These are phyloP conservation scores for Bostrychus sinensis DNA, from an alignment of 2,113 vertebrate species.

Conservation along the genomic window DNA sequence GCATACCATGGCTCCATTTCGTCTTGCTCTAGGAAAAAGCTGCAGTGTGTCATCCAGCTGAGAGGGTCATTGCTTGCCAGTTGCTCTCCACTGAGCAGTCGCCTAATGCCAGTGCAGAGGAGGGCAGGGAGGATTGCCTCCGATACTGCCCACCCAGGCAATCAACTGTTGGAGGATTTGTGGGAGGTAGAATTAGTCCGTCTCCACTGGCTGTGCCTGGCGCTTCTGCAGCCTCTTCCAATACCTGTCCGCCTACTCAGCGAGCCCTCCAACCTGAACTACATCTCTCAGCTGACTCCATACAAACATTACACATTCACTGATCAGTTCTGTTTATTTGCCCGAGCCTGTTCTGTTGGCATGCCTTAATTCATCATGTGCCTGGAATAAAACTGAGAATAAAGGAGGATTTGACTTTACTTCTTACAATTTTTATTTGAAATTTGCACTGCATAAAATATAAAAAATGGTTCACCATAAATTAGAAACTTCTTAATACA, in stretches of 20 bases:
- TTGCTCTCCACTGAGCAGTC: conserved; percentile 71
- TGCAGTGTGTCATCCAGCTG: conserved; percentile 67
- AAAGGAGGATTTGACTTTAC: conserved; percentile 1
- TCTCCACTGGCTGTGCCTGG: conserved; percentile 60
- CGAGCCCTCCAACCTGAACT: conserved; percentile 57
- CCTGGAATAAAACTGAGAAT: neutral
- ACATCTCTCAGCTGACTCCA: conserved; percentile 56
- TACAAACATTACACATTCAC: conserved; percentile 34
- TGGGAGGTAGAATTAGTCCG: conserved; percentile 72
- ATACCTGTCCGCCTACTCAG: conserved; percentile 69
- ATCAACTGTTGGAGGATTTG: conserved; percentile 76
- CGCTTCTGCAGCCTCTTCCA: conserved; percentile 58
- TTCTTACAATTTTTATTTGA: conserved; percentile 1
- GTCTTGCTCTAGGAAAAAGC: conserved; percentile 54
- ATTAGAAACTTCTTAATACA: too few relatives aligned
- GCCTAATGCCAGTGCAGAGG: conserved; percentile 68
- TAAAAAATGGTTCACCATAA: too few relatives aligned
- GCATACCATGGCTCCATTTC: conserved; percentile 59
- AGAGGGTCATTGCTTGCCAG: conserved; percentile 71
- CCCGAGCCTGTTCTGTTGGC: conserved; percentile 12
- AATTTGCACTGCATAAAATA: conserved; percentile 1
- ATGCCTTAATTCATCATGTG: conserved; percentile 18
- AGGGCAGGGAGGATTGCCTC: conserved; percentile 71
- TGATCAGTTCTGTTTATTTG: conserved; percentile 43
- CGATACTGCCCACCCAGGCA: conserved; percentile 73